A percentile compares a stretch with the other conserved stretches of the same genome.
Evolutionary conservation across 2,113 vertebrate species (phyloP).

Genomic region (Xyliphius kryptos): DNA sequence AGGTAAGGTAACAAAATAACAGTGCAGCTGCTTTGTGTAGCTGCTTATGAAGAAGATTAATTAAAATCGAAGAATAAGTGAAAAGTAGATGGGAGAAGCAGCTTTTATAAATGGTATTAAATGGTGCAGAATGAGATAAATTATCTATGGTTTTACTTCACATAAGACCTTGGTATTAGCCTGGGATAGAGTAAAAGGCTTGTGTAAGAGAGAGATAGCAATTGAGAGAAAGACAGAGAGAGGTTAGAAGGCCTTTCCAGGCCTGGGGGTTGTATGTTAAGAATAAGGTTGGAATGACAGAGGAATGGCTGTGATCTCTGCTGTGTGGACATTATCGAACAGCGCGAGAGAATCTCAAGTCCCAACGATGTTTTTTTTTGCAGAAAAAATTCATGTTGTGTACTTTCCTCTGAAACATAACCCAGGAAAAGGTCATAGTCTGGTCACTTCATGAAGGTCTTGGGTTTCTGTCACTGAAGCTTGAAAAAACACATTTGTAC

Average conservation of each 20-base stretch:
- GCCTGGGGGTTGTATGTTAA: conserved; percentile 59
- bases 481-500: conserved; percentile 56
- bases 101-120: conserved; percentile 64
- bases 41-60: conserved; percentile 36
- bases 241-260: no score
- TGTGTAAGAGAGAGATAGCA: conserved; percentile 30
- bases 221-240: no score
- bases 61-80: conserved; percentile 43
- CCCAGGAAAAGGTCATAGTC: conserved; percentile 54
- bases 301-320: conserved; percentile 42
- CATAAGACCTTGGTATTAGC: conserved; percentile 58
- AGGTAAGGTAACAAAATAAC: conserved; percentile 50
- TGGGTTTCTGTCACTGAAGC: conserved; percentile 55
- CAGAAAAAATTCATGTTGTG: conserved; percentile 62
- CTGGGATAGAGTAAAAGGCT: conserved; percentile 25
- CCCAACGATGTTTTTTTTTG: no score
- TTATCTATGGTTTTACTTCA: conserved; percentile 62
- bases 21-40: conserved; percentile 61
- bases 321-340: no score
- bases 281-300: conserved; percentile 52
- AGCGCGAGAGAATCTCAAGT: no score
- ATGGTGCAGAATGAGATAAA: conserved; percentile 62
- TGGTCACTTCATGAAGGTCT: conserved; percentile 61
- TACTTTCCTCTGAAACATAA: conserved; percentile 62
- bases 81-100: conserved; percentile 57